These are phyloP conservation scores for Euura saliciscinereae DNA, from an alignment of 1,140 invertebrate genomes.

Conservation along the genomic window DNA sequence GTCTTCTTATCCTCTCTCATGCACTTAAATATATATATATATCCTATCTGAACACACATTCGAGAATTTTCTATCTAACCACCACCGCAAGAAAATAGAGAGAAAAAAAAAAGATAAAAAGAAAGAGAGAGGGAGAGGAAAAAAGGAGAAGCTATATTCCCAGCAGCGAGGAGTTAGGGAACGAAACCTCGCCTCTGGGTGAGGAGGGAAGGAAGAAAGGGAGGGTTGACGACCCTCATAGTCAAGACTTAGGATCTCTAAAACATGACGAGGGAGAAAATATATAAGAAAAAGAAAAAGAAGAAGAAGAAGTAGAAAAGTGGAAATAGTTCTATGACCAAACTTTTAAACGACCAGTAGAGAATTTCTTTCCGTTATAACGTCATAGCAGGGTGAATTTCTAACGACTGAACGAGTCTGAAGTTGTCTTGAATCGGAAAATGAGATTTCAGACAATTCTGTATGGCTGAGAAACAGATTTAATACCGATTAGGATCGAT, in stretches of 20 bases:
- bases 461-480: too few relatives aligned
- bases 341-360: too few relatives aligned
- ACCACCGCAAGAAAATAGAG: background rate
- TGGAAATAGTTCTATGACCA: background rate
- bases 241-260: background rate
- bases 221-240: conserved; percentile 6
- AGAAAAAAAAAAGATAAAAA: background rate
- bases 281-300: background rate
- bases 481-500: too few relatives aligned
- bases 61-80: background rate
- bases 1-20: background rate
- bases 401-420: too few relatives aligned
- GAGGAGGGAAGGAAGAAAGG: background rate
- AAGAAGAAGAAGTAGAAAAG: background rate
- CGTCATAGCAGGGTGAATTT: too few relatives aligned
- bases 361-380: too few relatives aligned
- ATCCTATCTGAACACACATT: background rate
- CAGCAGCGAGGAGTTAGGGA: too few relatives aligned
- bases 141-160: background rate
- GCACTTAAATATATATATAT: background rate
- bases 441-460: too few relatives aligned
- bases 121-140: background rate
- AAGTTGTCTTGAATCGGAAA: too few relatives aligned
- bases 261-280: background rate
- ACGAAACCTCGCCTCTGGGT: too few relatives aligned